phyloP scores from a whole-genome alignment of 2,113 vertebrate genomes.

The Lampris incognitus region DNA sequence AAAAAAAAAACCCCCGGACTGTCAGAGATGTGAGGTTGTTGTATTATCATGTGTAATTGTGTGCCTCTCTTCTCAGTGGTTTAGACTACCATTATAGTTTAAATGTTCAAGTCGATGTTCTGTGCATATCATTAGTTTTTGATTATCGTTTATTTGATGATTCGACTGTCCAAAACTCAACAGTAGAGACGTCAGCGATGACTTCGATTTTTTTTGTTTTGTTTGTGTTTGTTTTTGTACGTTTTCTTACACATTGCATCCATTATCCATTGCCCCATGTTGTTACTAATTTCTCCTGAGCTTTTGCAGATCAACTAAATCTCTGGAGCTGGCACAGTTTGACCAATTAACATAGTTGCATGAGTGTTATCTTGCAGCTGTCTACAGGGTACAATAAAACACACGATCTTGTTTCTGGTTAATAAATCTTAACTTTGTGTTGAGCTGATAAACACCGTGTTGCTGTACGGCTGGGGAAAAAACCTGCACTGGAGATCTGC shows the following conservation, averaged over 20 bases:
- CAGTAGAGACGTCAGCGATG: too few relatives aligned
- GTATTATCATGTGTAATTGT: background rate
- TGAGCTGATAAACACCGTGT: background rate
- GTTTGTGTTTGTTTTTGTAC: too few relatives aligned
- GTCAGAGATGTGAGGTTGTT: background rate
- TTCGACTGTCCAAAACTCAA: too few relatives aligned
- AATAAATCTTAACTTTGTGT: background rate
- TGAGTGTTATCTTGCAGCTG: slow-evolving; percentile 16
- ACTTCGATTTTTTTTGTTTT: background rate
- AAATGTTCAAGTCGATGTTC: too few relatives aligned
- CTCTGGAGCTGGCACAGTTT: slow-evolving; percentile 4
- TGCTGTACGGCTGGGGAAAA: background rate
- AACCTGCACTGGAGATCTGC: background rate
- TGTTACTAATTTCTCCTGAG: too few relatives aligned
- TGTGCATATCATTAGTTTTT: too few relatives aligned
- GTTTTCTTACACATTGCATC: too few relatives aligned
- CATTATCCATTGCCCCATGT: too few relatives aligned
- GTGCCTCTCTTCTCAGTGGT: background rate
- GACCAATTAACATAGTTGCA: slow-evolving; percentile 9
- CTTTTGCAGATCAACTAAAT: too few relatives aligned
- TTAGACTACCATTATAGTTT: too few relatives aligned
- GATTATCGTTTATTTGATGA: too few relatives aligned
- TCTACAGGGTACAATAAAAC: slow-evolving; percentile 46
- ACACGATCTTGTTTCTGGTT: background rate
- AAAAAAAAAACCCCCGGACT: slow-evolving; percentile 16